Percentiles rank a stretch among this genome's conserved stretches.
phyloP scores from a whole-genome alignment of 1,140 invertebrate genomes.

The Cyclargus thomasi region DNA sequence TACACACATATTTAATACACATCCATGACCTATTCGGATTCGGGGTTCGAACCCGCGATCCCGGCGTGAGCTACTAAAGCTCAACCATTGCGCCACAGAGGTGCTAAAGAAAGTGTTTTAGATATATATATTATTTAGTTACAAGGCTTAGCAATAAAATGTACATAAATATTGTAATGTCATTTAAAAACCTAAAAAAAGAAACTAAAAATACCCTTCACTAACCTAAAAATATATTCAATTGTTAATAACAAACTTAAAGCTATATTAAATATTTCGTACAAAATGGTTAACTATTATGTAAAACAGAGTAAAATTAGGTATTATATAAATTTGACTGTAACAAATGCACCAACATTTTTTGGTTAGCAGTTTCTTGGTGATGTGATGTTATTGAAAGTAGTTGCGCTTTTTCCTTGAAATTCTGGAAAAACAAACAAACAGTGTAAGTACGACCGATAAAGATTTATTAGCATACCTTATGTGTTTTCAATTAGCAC shows the following conservation, averaged over 20 bases:
- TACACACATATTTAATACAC: too few species aligned
- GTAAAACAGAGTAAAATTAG: neutral
- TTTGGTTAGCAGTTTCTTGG: neutral
- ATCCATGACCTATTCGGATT: too few species aligned
- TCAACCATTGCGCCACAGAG: too few species aligned
- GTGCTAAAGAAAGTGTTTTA: too few species aligned
- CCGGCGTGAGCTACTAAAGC: too few species aligned
- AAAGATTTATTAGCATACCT: too few species aligned
- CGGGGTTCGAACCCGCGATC: too few species aligned
- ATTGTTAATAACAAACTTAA: neutral
- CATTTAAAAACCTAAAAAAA: neutral
- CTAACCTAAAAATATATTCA: neutral
- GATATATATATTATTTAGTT: too few species aligned
- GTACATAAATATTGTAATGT: too few species aligned
- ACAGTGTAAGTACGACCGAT: too few species aligned
- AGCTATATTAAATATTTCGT: slow-evolving; percentile 9
- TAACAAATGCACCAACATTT: slow-evolving; percentile 10
- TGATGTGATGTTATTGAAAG: slow-evolving; percentile 40
- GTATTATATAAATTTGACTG: neutral
- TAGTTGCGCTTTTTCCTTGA: slow-evolving; percentile 58
- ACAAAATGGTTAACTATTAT: slow-evolving; percentile 32
- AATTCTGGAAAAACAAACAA: slow-evolving; percentile 43
- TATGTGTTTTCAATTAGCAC: slow-evolving; percentile 1
- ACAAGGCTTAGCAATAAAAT: too few species aligned
- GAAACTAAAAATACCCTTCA: neutral